Base-by-base conservation (phyloP, 2,113 vertebrate genomes). In the Halcyon senegalensis region DNA sequence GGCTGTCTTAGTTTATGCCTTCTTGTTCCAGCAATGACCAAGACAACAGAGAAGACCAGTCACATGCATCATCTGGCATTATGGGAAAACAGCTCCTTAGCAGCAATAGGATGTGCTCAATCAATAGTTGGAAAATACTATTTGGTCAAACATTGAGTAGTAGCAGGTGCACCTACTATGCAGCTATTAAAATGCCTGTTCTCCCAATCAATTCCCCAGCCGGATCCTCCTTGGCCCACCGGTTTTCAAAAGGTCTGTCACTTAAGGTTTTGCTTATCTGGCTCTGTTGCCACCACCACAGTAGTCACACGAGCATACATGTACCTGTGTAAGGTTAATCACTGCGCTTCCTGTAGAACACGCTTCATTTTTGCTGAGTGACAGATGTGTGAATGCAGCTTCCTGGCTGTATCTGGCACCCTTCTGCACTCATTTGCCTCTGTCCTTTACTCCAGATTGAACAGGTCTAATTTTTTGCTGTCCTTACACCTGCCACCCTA, bases 111-210 rank as follows among this genome's bases (percentile, higher is more conserved):
- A 58, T 81, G 51, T 33, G 46, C 86, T 92, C n/a, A 39, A 89
- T 97, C 94, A 95, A 97, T 96, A 94, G 77, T 5, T 96, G 35
- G 76, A 60, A 93, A 92, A 93, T 18, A 90, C 86, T 76, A 27
- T 82, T 89, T 63, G 44, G 80, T 66, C 67, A 31, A 64, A 58
- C 86, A 89, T 60, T 76, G 86, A 92, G 86, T 20, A 93, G 96
- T 84, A 95, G 96, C 96, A 97, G 96, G 95, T 97, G 96, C 96
- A 91, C 62, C 69, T 86, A 44, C 67, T 69, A 55, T 9, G 7
- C 80, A 87, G 86, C 86, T 94, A 96, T 96, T 97, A 96, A 96
- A 89, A 84, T 82, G 86, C 89, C 84, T 72, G 20, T 44, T 94
- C 28, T 58, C 12, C 10, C 44, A 69, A 16, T 96, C n/a, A 3